These are phyloP conservation scores for Rhynchotus rufescens DNA, from an alignment of 2,797 vertebrate species.

Conservation along the genomic window DNA sequence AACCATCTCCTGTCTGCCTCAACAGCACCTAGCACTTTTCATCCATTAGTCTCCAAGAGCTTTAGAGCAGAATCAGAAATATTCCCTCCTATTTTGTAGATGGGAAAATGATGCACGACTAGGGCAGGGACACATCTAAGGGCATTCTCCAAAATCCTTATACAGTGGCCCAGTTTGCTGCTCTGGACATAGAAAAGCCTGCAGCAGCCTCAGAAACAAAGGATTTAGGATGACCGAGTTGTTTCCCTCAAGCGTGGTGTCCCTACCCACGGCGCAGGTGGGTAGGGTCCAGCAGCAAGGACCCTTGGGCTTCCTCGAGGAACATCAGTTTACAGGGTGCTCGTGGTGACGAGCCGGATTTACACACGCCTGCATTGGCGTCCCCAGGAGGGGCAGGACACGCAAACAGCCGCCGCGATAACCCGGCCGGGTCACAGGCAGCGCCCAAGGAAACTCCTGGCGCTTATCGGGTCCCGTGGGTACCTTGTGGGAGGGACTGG, in stretches of 20 bases:
- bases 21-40: not conserved
- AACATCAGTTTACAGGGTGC: not conserved
- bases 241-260: not conserved
- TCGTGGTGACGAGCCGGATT: not conserved
- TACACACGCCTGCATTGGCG: not conserved
- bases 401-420: not conserved
- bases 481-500: not conserved
- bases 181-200: not conserved
- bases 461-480: accelerated
- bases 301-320: not conserved
- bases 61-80: not conserved
- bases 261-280: not conserved
- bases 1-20: not conserved
- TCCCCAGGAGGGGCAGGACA: not conserved
- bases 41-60: not conserved
- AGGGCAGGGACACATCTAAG: not conserved
- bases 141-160: not conserved
- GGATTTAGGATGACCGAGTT: not conserved
- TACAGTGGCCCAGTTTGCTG: not conserved
- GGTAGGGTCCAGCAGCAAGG: not conserved
- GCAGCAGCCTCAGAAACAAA: not conserved
- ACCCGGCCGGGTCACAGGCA: not conserved
- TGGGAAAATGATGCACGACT: not conserved
- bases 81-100: not conserved
- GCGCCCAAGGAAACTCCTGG: not conserved